phyloP scores from a whole-genome alignment of 2,797 vertebrate species.

The Limnodromus scolopaceus region DNA sequence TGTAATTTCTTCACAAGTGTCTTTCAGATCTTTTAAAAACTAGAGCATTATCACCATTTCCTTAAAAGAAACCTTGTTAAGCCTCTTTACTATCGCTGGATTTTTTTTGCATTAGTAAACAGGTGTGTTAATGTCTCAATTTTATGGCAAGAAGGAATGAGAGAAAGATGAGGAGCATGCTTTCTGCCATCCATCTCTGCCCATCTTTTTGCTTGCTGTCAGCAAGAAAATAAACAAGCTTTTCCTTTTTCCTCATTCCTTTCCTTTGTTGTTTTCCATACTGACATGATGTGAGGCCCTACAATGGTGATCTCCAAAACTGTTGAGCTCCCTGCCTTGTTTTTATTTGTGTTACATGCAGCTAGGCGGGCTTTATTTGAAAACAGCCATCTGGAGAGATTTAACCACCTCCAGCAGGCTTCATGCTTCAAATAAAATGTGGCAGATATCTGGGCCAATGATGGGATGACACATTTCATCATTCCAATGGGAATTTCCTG shows the following conservation, averaged over 20 bases:
- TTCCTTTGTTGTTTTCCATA: background rate
- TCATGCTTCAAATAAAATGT: slow-evolving; percentile 43
- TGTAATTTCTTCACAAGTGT: background rate
- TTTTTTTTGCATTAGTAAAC: background rate
- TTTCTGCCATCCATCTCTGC: background rate
- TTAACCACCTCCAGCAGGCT: background rate
- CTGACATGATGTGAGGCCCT: background rate
- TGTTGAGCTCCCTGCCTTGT: background rate
- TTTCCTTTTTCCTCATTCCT: background rate
- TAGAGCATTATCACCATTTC: background rate
- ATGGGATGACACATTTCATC: slow-evolving; percentile 34
- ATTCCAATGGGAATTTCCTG: background rate
- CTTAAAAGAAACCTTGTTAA: background rate
- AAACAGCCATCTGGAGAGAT: slow-evolving; percentile 10
- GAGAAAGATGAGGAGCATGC: background rate
- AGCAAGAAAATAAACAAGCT: background rate
- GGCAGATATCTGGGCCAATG: slow-evolving; percentile 8
- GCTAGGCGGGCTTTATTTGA: background rate
- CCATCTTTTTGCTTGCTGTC: background rate
- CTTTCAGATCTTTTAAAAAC: background rate
- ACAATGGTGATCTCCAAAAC: background rate
- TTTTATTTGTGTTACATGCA: slow-evolving; percentile 9
- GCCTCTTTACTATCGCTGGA: background rate
- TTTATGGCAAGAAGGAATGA: background rate
- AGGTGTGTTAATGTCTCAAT: background rate